A percentile compares a stretch with the other conserved stretches of the same genome.
Conservation (phyloP, 2,113 vertebrate genomes). For the Penelope pileata region DNA sequence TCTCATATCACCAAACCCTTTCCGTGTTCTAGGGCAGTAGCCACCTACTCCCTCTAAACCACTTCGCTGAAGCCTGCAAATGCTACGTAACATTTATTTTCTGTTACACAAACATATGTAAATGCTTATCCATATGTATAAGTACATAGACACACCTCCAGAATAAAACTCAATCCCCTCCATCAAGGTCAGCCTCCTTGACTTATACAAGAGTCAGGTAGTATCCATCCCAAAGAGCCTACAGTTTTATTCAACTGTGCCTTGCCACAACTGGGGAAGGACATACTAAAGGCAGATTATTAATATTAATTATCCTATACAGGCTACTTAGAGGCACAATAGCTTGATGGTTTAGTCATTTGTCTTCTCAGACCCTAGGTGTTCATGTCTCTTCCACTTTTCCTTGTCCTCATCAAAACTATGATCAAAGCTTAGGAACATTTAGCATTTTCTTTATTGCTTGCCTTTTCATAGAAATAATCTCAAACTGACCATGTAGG, state of each 20-base stretch:
- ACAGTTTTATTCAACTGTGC: neutral
- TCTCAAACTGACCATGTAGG: neutral
- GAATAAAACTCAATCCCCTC: neutral
- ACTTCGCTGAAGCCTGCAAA: neutral
- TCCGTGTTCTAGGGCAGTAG: constrained; percentile 12
- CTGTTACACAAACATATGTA: constrained; percentile 9
- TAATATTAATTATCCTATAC: neutral
- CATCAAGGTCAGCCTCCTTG: neutral
- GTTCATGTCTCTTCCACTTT: accelerated
- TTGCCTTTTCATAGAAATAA: neutral
- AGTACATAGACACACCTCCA: neutral
- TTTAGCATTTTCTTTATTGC: neutral
- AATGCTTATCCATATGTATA: neutral
- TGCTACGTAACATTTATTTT: neutral
- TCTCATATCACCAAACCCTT: neutral
- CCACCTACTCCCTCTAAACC: constrained; percentile 21
- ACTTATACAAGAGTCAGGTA: neutral
- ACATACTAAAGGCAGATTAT: neutral
- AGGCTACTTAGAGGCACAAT: neutral
- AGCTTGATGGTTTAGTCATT: neutral
- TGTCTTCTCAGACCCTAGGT: neutral
- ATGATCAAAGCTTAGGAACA: neutral
- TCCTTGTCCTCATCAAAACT: neutral
- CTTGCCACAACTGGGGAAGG: neutral
- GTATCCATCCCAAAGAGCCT: neutral